Evolutionary conservation across 2,797 vertebrate genomes (phyloP).

Genomic region (Acipenser oxyrinchus): DNA sequence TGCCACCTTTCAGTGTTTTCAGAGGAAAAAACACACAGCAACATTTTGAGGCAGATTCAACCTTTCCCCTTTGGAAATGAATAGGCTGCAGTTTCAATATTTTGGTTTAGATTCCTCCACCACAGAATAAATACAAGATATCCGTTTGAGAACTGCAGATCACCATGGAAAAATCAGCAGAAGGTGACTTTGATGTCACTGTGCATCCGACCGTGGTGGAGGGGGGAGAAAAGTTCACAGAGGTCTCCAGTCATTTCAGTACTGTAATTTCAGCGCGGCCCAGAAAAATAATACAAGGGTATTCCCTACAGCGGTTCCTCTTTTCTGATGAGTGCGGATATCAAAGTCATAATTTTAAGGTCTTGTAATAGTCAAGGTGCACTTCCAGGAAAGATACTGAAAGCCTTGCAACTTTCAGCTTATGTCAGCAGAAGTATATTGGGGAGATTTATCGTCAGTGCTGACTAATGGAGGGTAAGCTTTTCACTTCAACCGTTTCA

Average conservation of each 20-base stretch:
- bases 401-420: slow-evolving; percentile 1
- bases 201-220: too few species aligned
- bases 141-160: background rate
- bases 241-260: background rate
- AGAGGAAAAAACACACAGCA: background rate
- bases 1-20: background rate
- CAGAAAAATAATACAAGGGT: background rate
- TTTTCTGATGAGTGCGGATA: background rate
- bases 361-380: background rate
- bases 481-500: background rate
- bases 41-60: background rate
- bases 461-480: background rate
- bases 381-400: slow-evolving; percentile 4
- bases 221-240: too few species aligned
- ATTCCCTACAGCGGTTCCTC: background rate
- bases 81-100: background rate
- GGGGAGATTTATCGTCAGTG: slow-evolving; percentile 1
- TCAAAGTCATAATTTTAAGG: background rate
- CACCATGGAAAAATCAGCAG: background rate
- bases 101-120: background rate
- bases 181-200: background rate
- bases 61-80: background rate
- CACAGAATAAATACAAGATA: background rate
- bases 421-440: background rate
- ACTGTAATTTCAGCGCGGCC: background rate